These are phyloP conservation scores for Apamea anceps DNA, from an alignment of 2,888 invertebrate species.

Conservation along the genomic window DNA sequence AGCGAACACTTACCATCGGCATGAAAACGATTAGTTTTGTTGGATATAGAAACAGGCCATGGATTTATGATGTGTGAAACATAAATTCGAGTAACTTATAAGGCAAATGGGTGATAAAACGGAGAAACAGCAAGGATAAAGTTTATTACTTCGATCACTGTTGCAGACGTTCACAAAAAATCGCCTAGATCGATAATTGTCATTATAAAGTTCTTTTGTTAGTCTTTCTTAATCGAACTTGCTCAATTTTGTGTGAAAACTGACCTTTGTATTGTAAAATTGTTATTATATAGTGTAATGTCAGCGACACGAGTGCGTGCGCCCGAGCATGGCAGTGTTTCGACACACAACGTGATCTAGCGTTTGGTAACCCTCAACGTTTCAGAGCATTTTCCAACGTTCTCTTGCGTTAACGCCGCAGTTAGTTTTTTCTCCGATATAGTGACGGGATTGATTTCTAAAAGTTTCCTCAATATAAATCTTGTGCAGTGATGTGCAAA, in stretches of 20 bases:
- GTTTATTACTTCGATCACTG: conserved; percentile 40
- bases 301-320: conserved; percentile 61
- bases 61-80: neutral
- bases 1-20: neutral
- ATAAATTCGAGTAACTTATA: conserved; percentile 17
- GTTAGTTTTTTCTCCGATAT: conserved; percentile 53
- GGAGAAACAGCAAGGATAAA: conserved; percentile 27
- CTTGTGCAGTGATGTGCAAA: conserved; percentile 72
- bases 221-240: conserved; percentile 65
- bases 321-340: conserved; percentile 68
- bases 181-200: conserved; percentile 43
- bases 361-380: conserved; percentile 70
- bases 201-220: conserved; percentile 55
- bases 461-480: conserved; percentile 68
- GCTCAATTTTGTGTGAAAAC: conserved; percentile 67
- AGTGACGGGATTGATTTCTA: conserved; percentile 66
- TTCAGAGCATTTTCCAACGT: conserved; percentile 63
- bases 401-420: conserved; percentile 53
- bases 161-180: conserved; percentile 52
- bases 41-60: neutral
- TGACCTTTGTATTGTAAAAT: conserved; percentile 68
- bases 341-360: conserved; percentile 76
- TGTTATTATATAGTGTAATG: conserved; percentile 62
- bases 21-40: neutral
- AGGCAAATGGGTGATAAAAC: conserved; percentile 11